phyloP scores from a whole-genome alignment of 37 sponge, comb jelly and placozoan species.

The Bolinopsis microptera region DNA sequence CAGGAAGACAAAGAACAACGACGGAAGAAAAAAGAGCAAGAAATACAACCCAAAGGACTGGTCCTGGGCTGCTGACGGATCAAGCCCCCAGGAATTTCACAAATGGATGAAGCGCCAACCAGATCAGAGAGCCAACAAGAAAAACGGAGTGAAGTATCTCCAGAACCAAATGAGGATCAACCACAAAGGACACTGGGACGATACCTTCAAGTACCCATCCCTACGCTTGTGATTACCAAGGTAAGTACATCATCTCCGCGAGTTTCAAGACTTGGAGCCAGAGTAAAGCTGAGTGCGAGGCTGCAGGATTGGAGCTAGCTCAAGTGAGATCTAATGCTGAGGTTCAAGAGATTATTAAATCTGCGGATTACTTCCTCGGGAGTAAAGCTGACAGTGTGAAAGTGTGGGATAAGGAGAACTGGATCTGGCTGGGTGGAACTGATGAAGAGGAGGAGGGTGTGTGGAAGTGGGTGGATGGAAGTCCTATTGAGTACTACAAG shows the following conservation, averaged over 20 bases:
- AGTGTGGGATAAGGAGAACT: neutral
- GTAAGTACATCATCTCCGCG: too few relatives aligned
- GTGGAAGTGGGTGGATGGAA: slow-evolving; percentile 13
- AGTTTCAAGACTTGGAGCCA: neutral
- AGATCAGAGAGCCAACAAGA: neutral
- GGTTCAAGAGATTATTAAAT: neutral
- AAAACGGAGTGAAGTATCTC: neutral
- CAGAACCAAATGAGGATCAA: too few relatives aligned
- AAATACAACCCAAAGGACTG: neutral
- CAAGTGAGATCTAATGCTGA: neutral
- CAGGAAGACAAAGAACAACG: too few relatives aligned
- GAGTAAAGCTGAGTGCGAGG: neutral
- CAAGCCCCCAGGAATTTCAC: neutral
- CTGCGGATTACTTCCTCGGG: slow-evolving; percentile 3
- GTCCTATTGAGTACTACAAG: neutral
- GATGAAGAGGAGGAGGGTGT: neutral
- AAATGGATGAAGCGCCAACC: neutral
- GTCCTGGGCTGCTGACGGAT: slow-evolving; percentile 34
- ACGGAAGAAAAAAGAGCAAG: too few relatives aligned
- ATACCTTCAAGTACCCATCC: slow-evolving; percentile 17
- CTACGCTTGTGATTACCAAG: slow-evolving; percentile 49
- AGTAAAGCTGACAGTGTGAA: neutral
- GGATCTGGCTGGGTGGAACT: slow-evolving; percentile 42
- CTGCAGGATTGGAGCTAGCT: neutral
- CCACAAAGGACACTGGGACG: slow-evolving; percentile 29